Conservation (phyloP, 2,113 vertebrate species). For the Chlorodrepanis virens region DNA sequence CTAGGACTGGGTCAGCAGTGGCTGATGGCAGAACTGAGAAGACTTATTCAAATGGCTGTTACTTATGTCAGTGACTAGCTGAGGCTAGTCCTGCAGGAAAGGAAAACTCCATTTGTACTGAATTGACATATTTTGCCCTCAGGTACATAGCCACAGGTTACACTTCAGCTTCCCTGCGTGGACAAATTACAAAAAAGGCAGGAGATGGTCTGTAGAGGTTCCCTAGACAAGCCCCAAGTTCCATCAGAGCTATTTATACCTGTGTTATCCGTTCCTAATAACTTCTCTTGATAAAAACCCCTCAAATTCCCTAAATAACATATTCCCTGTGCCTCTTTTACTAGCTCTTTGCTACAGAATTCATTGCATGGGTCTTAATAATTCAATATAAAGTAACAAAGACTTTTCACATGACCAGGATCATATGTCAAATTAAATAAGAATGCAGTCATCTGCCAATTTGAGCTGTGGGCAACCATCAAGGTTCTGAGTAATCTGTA, state of each 20-base stretch:
- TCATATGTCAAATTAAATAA: neutral
- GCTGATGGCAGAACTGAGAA: neutral
- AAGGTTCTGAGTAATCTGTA: neutral
- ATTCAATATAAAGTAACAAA: neutral
- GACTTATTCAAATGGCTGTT: neutral
- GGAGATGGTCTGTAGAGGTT: neutral
- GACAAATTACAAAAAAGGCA: neutral
- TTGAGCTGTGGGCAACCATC: neutral
- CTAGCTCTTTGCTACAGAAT: neutral
- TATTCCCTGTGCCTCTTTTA: neutral
- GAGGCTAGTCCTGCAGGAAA: neutral
- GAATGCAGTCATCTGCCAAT: neutral
- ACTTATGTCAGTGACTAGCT: neutral
- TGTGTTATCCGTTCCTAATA: neutral
- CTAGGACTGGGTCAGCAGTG: neutral
- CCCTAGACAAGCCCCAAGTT: neutral
- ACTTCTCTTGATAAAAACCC: neutral
- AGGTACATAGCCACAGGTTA: neutral
- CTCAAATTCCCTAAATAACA: neutral
- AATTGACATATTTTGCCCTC: neutral
- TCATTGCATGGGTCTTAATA: neutral
- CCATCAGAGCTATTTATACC: neutral
- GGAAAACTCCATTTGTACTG: neutral
- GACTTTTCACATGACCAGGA: neutral
- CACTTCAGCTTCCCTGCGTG: neutral